These are phyloP conservation scores for Pycnonotus jocosus DNA, from an alignment of 2,113 vertebrate species.

Conservation along the genomic window DNA sequence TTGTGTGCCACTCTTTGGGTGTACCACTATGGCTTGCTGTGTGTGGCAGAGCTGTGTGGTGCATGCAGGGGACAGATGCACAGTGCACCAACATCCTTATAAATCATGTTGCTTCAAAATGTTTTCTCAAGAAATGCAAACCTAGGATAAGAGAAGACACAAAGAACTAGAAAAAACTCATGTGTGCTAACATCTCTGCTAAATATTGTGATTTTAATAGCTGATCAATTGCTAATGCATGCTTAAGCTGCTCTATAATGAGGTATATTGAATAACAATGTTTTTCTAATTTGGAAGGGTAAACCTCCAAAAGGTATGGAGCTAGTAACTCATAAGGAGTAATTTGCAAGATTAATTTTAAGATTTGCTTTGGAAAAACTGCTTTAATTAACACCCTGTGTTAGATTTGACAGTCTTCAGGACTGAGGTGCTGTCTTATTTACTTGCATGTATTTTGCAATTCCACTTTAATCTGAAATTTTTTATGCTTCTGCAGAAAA, in stretches of 20 bases:
- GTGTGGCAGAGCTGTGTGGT: not conserved
- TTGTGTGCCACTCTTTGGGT: rapidly evolving
- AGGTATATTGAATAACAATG: not conserved
- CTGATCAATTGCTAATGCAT: not conserved
- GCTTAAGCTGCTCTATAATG: not conserved
- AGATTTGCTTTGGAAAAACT: not conserved
- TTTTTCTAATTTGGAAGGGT: not conserved
- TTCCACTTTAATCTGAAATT: not conserved
- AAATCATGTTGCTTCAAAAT: not conserved
- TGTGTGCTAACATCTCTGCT: not conserved
- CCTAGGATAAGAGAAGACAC: not conserved
- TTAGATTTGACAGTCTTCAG: not conserved
- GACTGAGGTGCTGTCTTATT: not conserved
- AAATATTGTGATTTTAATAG: not conserved
- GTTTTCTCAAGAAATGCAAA: not conserved
- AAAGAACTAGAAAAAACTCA: not conserved
- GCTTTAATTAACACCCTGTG: not conserved
- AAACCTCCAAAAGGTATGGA: not conserved
- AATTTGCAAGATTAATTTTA: not conserved
- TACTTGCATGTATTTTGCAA: not conserved
- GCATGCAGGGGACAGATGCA: not conserved
- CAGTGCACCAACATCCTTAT: rapidly evolving
- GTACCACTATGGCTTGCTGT: rapidly evolving
- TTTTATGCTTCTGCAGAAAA: not conserved
- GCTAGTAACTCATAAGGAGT: not conserved